phyloP scores from a whole-genome alignment of 2,888 invertebrate species.

The Cynaeus angustus region DNA sequence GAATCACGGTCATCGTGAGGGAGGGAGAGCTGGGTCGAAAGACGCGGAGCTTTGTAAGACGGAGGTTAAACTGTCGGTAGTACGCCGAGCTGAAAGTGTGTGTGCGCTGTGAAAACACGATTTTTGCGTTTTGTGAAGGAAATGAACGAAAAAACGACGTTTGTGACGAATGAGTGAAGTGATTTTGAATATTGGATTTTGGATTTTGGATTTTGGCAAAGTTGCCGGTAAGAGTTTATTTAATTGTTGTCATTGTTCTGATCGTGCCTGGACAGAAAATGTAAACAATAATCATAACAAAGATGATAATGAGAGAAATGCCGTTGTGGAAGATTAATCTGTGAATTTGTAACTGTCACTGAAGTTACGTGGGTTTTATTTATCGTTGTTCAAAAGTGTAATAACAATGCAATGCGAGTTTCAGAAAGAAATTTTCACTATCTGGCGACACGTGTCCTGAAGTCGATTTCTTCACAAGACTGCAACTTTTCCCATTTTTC shows the following conservation, averaged over 20 bases:
- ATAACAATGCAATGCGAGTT: neutral
- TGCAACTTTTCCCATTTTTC: too few species aligned
- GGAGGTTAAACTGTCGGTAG: constrained; percentile 13
- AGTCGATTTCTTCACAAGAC: too few species aligned
- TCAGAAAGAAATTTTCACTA: too few species aligned
- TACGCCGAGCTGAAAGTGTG: neutral
- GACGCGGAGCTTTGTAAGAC: constrained; percentile 27
- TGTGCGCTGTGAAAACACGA: constrained; percentile 8
- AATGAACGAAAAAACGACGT: neutral
- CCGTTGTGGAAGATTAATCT: too few species aligned
- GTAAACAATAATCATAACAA: too few species aligned
- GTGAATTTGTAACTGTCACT: constrained; percentile 2
- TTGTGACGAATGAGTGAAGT: neutral
- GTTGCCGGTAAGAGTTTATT: too few species aligned
- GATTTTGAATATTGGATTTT: too few species aligned
- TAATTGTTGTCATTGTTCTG: too few species aligned
- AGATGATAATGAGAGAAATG: too few species aligned
- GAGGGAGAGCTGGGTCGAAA: constrained; percentile 39
- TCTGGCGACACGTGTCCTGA: too few species aligned
- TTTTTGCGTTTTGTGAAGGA: constrained; percentile 9
- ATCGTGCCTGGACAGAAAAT: too few species aligned
- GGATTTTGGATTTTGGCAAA: too few species aligned
- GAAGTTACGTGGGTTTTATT: constrained; percentile 9
- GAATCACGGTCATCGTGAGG: constrained; percentile 47
- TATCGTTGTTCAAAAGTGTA: constrained; percentile 3